A percentile compares a stretch with the other conserved stretches of the same genome.
phyloP scores from a whole-genome alignment of 1,140 invertebrate genomes.

The Drosophila busckii region DNA sequence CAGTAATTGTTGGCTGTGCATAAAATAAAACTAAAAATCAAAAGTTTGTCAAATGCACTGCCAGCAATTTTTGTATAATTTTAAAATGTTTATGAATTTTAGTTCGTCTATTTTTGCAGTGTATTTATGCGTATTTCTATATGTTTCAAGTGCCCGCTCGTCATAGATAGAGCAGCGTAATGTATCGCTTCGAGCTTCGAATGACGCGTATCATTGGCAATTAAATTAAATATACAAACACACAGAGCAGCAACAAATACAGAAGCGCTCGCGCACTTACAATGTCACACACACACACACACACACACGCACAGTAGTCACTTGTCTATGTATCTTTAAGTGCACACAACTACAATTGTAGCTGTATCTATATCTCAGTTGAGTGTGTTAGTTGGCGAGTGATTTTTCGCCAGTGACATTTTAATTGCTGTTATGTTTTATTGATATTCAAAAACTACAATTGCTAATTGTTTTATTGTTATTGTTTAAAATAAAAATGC shows the following conservation, averaged over 20 bases:
- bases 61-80: slow-evolving; percentile 30
- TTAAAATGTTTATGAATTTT: neutral
- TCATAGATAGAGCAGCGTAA: slow-evolving; percentile 57
- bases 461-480: slow-evolving; percentile 76
- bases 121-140: neutral
- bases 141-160: slow-evolving; percentile 26
- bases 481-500: slow-evolving; percentile 56
- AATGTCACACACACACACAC: slow-evolving; percentile 11
- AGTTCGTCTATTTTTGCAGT: neutral
- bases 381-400: too few relatives aligned
- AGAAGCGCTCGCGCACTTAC: slow-evolving; percentile 7
- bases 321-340: slow-evolving; percentile 7
- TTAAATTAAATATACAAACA: slow-evolving; percentile 72
- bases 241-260: slow-evolving; percentile 24
- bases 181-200: slow-evolving; percentile 64
- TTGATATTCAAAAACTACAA: slow-evolving; percentile 74
- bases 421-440: slow-evolving; percentile 75
- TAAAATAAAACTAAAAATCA: too few relatives aligned
- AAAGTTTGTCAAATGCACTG: slow-evolving; percentile 43
- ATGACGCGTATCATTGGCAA: slow-evolving; percentile 74
- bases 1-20: slow-evolving; percentile 3
- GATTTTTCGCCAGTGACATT: slow-evolving; percentile 72
- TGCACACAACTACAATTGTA: slow-evolving; percentile 18
- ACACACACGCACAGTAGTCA: slow-evolving; percentile 10
- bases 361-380: slow-evolving; percentile 3